A percentile compares a stretch with the other conserved stretches of the same genome.
Evolutionary conservation across 2,888 invertebrate species (phyloP).

Genomic region (Callimorpha dominula): DNA sequence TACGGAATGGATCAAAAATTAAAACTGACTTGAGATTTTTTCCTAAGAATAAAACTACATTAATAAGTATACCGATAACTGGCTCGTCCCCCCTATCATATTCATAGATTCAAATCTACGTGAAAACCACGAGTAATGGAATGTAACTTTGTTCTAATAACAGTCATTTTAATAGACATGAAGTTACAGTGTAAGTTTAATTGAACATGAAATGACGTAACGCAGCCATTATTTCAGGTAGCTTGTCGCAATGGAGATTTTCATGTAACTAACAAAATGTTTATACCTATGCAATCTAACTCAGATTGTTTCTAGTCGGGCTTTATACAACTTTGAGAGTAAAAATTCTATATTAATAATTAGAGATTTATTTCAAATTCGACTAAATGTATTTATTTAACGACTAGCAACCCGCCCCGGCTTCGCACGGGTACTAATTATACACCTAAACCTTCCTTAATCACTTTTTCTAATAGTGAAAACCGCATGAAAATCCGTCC

Average conservation of each 20-base stretch:
- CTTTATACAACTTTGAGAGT: no score
- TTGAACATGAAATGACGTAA: slow-evolving; percentile 42
- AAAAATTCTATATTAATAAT: no score
- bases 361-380: no score
- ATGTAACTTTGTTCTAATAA: slow-evolving; percentile 41
- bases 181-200: slow-evolving; percentile 35
- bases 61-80: neutral
- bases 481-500: no score
- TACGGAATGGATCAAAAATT: no score
- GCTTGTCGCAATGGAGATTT: slow-evolving; percentile 10
- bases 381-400: no score
- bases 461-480: no score
- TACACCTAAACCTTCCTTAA: no score
- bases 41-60: neutral
- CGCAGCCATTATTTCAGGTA: slow-evolving; percentile 12
- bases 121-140: slow-evolving; percentile 34
- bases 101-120: slow-evolving; percentile 35
- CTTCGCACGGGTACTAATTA: no score
- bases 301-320: neutral
- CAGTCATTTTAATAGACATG: slow-evolving; percentile 42
- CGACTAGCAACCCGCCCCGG: no score
- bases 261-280: slow-evolving; percentile 3
- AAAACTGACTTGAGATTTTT: no score
- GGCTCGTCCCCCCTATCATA: slow-evolving; percentile 21
- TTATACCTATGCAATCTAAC: neutral